Percentiles rank a stretch among this genome's conserved stretches.
Evolutionary conservation across 2,113 vertebrate species (phyloP).

Genomic region (Corvus moneduloides): DNA sequence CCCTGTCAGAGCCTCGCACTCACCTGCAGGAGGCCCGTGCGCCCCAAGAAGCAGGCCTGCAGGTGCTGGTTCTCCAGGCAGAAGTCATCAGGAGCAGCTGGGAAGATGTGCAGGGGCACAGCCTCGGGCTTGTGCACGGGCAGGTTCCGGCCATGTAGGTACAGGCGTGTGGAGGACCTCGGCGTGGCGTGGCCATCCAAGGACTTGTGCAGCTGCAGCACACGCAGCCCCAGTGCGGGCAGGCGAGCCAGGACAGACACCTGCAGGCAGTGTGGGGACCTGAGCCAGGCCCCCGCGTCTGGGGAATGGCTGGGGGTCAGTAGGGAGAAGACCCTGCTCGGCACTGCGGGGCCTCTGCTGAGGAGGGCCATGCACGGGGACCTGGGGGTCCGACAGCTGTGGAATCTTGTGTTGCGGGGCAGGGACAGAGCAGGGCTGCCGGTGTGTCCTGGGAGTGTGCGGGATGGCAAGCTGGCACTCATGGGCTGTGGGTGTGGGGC

Average conservation of each 20-base stretch:
- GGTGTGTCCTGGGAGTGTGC: accelerated
- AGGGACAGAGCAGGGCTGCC: neutral
- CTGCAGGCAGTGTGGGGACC: conserved; percentile 37
- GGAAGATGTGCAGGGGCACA: conserved; percentile 79
- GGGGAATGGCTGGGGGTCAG: neutral
- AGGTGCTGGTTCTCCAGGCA: conserved; percentile 87
- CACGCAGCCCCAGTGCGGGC: conserved; percentile 82
- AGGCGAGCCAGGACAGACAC: conserved; percentile 87
- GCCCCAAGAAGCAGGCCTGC: conserved; percentile 89
- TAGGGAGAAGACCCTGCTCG: accelerated
- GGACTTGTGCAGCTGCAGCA: conserved; percentile 87
- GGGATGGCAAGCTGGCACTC: neutral
- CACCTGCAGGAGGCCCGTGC: conserved; percentile 88
- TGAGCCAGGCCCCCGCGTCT: accelerated
- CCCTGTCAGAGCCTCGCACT: neutral
- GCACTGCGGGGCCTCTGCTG: accelerated
- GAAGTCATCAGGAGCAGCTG: conserved; percentile 75
- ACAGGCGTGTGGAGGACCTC: conserved; percentile 79
- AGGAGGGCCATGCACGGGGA: accelerated
- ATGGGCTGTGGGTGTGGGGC: accelerated
- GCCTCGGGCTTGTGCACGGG: conserved; percentile 68
- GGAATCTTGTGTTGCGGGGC: neutral
- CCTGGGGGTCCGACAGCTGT: accelerated
- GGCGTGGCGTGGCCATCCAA: conserved; percentile 72
- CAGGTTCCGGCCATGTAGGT: conserved; percentile 74